Percentiles rank a stretch among this genome's conserved stretches.
Evolutionary conservation across 1,140 invertebrate genomes (phyloP).

Genomic region (Dendrolimus punctatus): DNA sequence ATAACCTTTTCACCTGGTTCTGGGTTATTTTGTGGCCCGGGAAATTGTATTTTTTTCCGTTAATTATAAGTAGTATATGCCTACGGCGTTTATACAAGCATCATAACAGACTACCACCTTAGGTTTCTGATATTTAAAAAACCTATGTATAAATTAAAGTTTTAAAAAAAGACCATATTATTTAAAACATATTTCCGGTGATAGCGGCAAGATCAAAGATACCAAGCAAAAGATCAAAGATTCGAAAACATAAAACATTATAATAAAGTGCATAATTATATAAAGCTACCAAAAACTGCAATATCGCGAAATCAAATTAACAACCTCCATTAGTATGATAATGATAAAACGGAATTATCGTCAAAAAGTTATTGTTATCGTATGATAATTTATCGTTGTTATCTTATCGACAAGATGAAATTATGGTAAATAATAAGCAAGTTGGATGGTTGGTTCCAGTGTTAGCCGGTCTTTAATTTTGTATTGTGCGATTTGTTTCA

Average conservation of each 20-base stretch:
- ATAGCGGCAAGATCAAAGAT: background rate
- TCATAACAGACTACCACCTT: no score
- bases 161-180: no score
- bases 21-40: no score
- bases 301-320: conserved; percentile 12
- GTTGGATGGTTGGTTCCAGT: conserved; percentile 25
- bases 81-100: no score
- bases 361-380: conserved; percentile 20
- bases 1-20: no score
- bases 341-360: conserved; percentile 32
- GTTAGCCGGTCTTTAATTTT: conserved; percentile 9
- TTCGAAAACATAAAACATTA: background rate
- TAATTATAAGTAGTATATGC: no score
- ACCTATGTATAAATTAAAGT: no score
- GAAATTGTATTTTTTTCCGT: no score
- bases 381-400: conserved; percentile 20
- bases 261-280: background rate
- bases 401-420: conserved; percentile 36
- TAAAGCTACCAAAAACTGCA: background rate
- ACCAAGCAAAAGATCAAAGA: conserved; percentile 2
- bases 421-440: conserved; percentile 41
- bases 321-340: conserved; percentile 31
- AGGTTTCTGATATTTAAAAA: no score
- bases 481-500: conserved; percentile 1
- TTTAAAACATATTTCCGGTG: no score